Evolutionary conservation across 53 echinoderm and acorn worm genomes (phyloP).

Genomic region (Paracentrotus lividus): DNA sequence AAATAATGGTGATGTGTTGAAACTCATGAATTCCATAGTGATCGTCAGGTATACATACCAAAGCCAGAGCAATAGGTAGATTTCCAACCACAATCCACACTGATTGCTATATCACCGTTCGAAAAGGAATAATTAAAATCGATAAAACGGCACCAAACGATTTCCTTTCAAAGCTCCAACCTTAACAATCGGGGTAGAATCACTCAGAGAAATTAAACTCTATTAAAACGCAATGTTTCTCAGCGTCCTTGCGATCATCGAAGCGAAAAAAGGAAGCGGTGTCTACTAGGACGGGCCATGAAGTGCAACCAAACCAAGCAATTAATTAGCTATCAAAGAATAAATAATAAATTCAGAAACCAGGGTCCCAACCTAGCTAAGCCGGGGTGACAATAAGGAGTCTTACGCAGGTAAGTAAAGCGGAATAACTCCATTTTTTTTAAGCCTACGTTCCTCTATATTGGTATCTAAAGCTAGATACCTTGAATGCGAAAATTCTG

Average conservation of each 20-base stretch:
- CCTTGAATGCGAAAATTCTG: too few relatives aligned
- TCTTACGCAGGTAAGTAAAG: not conserved
- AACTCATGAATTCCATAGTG: too few relatives aligned
- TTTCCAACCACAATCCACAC: not conserved
- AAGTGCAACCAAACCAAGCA: conserved; percentile 30
- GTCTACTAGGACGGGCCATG: not conserved
- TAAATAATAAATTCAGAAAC: conserved; percentile 34
- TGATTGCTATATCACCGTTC: conserved; percentile 32
- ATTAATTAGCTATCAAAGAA: conserved; percentile 48
- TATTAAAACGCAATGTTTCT: conserved; percentile 14
- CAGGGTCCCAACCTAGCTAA: not conserved
- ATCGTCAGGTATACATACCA: not conserved
- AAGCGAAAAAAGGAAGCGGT: conserved; percentile 14
- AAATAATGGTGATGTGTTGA: too few relatives aligned
- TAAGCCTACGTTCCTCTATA: too few relatives aligned
- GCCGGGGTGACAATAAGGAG: not conserved
- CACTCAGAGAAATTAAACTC: conserved; percentile 44
- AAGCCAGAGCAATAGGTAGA: not conserved
- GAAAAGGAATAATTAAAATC: conserved; percentile 24
- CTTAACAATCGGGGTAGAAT: not conserved
- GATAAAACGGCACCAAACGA: conserved; percentile 1
- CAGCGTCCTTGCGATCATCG: conserved; percentile 3
- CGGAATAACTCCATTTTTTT: too few relatives aligned
- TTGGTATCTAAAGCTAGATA: not conserved
- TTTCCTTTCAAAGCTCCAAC: not conserved